Conservation (phyloP, 2,113 vertebrate genomes). For the Oryctolagus cuniculus region DNA sequence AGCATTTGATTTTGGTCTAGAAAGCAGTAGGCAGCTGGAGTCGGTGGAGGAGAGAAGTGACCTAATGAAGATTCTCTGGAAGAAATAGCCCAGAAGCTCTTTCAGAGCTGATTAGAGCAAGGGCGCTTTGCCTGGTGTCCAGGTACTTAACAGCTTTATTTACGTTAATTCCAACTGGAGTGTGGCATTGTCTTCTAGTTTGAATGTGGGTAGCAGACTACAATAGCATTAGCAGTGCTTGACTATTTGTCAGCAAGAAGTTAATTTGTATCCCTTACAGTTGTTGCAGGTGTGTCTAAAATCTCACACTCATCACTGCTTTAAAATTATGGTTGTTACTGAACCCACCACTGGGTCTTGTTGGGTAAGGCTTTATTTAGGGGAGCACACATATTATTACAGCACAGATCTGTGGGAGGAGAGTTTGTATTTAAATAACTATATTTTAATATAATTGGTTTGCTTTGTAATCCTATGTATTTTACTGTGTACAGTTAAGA, state of each 20-base stretch:
- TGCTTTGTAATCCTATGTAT: constrained; percentile 18
- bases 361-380: background rate
- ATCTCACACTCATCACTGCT: background rate
- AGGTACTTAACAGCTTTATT: no score
- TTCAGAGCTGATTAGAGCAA: background rate
- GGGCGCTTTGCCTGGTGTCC: background rate
- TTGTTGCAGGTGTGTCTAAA: background rate
- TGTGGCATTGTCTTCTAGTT: background rate
- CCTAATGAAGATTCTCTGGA: background rate
- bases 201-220: background rate
- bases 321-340: constrained; percentile 11
- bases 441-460: background rate
- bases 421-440: background rate
- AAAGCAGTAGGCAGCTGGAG: background rate
- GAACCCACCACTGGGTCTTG: background rate
- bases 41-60: background rate
- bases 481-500: constrained; percentile 10
- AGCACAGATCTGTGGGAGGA: background rate
- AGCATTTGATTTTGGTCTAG: background rate
- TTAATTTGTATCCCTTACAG: background rate
- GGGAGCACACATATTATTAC: background rate
- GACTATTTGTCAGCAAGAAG: background rate
- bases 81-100: background rate
- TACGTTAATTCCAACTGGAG: no score
- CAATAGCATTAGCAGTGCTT: background rate